A percentile compares a stretch with the other conserved stretches of the same genome.
Evolutionary conservation across 1,140 invertebrate species (phyloP).

Genomic region (Bombus impatiens): DNA sequence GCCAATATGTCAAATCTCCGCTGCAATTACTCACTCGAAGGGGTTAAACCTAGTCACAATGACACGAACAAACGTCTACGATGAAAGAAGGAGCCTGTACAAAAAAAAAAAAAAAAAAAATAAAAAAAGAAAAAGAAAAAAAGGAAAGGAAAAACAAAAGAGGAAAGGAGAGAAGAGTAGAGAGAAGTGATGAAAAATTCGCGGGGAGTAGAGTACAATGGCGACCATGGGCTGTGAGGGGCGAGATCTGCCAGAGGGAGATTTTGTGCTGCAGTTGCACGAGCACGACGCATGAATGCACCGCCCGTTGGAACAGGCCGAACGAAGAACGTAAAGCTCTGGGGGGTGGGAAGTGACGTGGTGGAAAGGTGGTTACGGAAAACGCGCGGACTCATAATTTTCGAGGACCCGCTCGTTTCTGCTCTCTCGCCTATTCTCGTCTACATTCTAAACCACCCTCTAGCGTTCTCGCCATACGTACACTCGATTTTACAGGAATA

Average conservation of each 20-base stretch:
- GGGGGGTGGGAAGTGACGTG: conserved; percentile 43
- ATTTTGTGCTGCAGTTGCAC: conserved; percentile 31
- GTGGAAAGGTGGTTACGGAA: conserved; percentile 49
- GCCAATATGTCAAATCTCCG: neutral
- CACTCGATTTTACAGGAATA: conserved; percentile 45
- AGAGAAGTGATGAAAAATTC: neutral
- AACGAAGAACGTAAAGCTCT: conserved; percentile 30
- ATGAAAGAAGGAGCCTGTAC: neutral
- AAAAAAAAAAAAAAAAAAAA: neutral
- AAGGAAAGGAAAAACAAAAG: too few species aligned
- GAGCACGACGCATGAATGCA: conserved; percentile 34
- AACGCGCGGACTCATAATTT: conserved; percentile 50
- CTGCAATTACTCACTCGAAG: neutral
- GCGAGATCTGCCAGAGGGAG: neutral
- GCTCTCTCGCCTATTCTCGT: neutral
- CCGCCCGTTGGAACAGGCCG: neutral
- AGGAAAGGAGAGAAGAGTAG: neutral
- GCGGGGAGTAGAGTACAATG: neutral
- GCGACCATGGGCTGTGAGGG: neutral
- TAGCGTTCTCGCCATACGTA: too few species aligned
- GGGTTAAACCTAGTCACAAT: neutral
- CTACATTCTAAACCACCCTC: neutral
- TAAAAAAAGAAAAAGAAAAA: neutral
- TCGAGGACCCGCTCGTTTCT: conserved; percentile 24
- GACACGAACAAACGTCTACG: neutral